Base-by-base conservation (phyloP, 2,888 invertebrate species). In the Lithophane leautieri region DNA sequence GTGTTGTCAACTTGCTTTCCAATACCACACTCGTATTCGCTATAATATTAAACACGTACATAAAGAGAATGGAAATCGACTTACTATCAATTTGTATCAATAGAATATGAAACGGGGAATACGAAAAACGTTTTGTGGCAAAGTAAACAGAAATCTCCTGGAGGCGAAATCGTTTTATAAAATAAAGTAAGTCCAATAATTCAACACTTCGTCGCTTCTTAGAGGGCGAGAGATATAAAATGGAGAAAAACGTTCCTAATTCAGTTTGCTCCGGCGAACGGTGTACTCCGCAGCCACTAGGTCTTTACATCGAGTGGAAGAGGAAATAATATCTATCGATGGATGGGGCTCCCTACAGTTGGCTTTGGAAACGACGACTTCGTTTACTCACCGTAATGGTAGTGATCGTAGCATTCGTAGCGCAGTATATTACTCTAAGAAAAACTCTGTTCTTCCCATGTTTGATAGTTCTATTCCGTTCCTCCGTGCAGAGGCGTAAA, bases 141-240 rank as follows among this genome's bases (percentile, higher is more conserved):
- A 94, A 93, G 93, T 94, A 95, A 95, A 95, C 94, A 93, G 91
- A 93, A 95, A 93, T 92, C 91, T 92, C 90, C 89, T 88, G 85
- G 90, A 89, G 90, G 91, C 91, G 90, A 93, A 94, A 93, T 94
- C 93, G 93, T 93, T 95, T 95, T 93, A 94, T 94, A 95, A 94
- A 95, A 95, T 95, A 95, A 95, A 96, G 94, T 94, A 94, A 94
- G 91, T 94, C 94, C 93, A 94, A 95, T 95, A 96, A 95, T 95
- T 96, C 95, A 94, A 93, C 95, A 94, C 94, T 94, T 94, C 94
- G 93, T 86, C 92, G 92, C 92, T 94, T 92, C 93, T 94, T 91
- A 93, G 92, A 92, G 93, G 92, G 93, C 86, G 93, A 92, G 91
- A 93, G 92, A 93, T 94, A 94, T 93, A 94, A 95, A 95, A 95